These are phyloP conservation scores for Polypterus senegalus DNA, from an alignment of 2,113 vertebrate genomes.

Conservation along the genomic window DNA sequence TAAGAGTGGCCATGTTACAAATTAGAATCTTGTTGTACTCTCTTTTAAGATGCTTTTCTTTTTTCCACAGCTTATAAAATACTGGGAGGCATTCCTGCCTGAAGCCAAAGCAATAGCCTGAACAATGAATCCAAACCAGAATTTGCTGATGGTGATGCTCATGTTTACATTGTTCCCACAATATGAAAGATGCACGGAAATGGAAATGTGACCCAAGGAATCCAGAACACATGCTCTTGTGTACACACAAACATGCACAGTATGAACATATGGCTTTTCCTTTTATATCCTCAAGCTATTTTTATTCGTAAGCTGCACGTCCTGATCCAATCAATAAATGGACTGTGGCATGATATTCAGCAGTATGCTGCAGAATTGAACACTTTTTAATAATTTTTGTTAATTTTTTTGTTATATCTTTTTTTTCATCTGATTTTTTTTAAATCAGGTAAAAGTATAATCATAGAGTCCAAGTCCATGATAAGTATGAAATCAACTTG, in stretches of 20 bases:
- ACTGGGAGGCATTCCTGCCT: slow-evolving; percentile 96
- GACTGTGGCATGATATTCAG: slow-evolving; percentile 66
- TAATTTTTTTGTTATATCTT: slow-evolving; percentile 51
- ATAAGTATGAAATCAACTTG: slow-evolving; percentile 47
- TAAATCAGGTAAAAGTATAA: slow-evolving; percentile 47
- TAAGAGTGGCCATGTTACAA: neutral
- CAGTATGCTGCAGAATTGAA: slow-evolving; percentile 63
- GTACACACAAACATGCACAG: slow-evolving; percentile 30
- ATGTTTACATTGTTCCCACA: slow-evolving; percentile 43
- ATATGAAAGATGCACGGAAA: slow-evolving; percentile 25
- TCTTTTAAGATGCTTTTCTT: slow-evolving; percentile 17
- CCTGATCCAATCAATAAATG: slow-evolving; percentile 43
- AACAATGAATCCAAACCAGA: slow-evolving; percentile 39
- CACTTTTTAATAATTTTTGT: slow-evolving; percentile 35
- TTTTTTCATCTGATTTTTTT: slow-evolving; percentile 16
- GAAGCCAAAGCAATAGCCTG: slow-evolving; percentile 97
- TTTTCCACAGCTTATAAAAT: slow-evolving; percentile 82
- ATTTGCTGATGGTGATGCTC: slow-evolving; percentile 38
- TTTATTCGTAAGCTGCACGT: slow-evolving; percentile 59
- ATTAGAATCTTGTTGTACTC: neutral
- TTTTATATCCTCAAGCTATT: slow-evolving; percentile 52
- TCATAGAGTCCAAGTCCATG: slow-evolving; percentile 51
- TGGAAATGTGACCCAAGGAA: slow-evolving; percentile 9
- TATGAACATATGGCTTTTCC: slow-evolving; percentile 45
- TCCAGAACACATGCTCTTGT: slow-evolving; percentile 30